Conservation (phyloP, 2,797 vertebrate genomes). For the Artibeus lituratus region DNA sequence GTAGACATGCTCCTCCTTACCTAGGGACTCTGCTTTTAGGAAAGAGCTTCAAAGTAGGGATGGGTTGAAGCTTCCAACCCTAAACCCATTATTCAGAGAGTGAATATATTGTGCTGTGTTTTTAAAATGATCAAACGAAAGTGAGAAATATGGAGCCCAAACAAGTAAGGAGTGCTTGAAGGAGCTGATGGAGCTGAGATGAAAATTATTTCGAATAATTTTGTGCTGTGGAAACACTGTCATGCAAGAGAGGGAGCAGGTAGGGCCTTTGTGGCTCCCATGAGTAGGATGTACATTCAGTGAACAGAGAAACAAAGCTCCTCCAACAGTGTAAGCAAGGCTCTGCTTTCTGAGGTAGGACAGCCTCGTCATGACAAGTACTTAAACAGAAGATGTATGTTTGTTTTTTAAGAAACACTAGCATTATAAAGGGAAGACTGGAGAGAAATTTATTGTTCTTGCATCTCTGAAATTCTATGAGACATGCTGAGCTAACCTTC, state of each 20-base stretch:
- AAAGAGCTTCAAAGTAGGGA: not conserved
- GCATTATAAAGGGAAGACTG: not conserved
- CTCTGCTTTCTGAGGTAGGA: not conserved
- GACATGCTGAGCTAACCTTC: not conserved
- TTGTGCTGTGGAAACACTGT: not conserved
- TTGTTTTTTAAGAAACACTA: not conserved
- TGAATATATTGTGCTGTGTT: not conserved
- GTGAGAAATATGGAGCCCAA: not conserved
- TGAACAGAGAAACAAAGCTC: not conserved
- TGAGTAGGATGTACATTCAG: not conserved
- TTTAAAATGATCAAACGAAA: constrained; percentile 22
- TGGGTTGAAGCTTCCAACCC: not conserved
- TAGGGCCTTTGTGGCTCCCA: not conserved
- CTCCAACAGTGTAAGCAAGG: not conserved
- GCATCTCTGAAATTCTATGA: not conserved
- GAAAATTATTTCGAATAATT: not conserved
- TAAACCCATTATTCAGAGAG: not conserved
- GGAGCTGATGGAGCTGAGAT: not conserved
- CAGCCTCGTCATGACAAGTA: not conserved
- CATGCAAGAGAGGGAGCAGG: not conserved
- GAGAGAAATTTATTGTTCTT: not conserved
- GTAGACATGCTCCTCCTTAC: not conserved
- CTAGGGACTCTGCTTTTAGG: not conserved
- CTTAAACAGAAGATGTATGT: not conserved
- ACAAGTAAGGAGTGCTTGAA: not conserved